Conservation (phyloP, 2,797 vertebrate species). For the Otus scops region DNA sequence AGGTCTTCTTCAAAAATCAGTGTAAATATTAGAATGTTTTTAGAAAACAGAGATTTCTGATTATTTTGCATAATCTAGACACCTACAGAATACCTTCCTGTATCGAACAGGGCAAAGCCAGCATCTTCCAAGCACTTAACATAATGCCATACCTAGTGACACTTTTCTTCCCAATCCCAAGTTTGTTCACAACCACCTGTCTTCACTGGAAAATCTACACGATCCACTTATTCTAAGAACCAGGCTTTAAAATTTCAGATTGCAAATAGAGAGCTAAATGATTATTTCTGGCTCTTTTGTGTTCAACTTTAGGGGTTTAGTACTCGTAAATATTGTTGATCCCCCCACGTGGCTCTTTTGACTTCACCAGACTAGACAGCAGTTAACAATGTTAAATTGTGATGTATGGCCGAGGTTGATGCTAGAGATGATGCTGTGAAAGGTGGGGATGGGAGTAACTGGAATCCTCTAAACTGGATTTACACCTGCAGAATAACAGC, state of each 20-base stretch:
- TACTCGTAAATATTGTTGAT: neutral
- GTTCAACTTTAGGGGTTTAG: neutral
- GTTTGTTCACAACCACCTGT: neutral
- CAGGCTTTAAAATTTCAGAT: neutral
- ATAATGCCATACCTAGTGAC: neutral
- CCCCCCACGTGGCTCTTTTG: accelerated
- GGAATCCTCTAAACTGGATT: neutral
- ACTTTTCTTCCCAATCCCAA: neutral
- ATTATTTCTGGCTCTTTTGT: neutral
- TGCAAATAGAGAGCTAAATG: neutral
- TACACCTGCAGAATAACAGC: neutral
- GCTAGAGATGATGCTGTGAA: neutral
- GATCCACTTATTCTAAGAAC: neutral
- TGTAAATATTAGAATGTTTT: neutral
- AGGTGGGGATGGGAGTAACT: neutral
- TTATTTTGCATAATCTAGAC: neutral
- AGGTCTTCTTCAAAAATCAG: neutral
- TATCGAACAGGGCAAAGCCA: neutral
- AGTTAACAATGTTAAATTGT: neutral
- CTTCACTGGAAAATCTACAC: neutral
- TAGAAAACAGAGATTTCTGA: neutral
- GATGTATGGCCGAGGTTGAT: neutral
- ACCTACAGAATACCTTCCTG: neutral
- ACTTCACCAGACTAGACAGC: neutral
- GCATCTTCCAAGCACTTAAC: neutral